Base-by-base conservation (phyloP, 2,113 vertebrate species). In the Lampris megalopsis region DNA sequence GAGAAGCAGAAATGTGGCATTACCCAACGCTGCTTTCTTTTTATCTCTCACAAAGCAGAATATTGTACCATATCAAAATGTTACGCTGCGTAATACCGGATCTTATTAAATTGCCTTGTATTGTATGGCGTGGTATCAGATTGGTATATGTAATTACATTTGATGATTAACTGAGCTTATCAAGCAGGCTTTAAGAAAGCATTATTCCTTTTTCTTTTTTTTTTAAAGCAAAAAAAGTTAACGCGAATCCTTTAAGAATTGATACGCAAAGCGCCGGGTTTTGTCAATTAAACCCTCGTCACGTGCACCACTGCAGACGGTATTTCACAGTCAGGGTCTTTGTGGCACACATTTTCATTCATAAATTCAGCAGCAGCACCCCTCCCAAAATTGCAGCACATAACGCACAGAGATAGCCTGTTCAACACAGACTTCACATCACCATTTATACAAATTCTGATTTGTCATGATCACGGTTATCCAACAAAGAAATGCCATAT, bases 331-430 rank as follows among this genome's bases (percentile, higher is more conserved):
- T 62, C 41, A 0, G 67, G 49, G 68, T 83, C 66, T 85, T 75
- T 65, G 82, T 82, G 60, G 77, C 77, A 68, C 74, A 83, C 81
- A 77, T 82, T 86, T 89, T 72, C 90, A 90, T 91, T 92, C 91
- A 91, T 86, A 88, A 90, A 91, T 81, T 84, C 68, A 77, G 58
- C 79, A 62, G 57, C 70, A 4, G 24, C 24, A 24, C 24, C 24
- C 64, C 58, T 82, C 79, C 79, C 80, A 48, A 73, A 72, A 71
- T 63, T 81, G 10, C 58, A 6, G 49, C 69, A 13, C 48, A 48
- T 24, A 49, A 72, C 75, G 61, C 67, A n/a, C 53, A 9, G 4
- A 66, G 47, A 48, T 36, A 66, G 38, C 3, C 2, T 6, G 2
- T 53, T 53, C 9, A 53, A n/a, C 11, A 10, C n/a, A 10, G 9